phyloP scores from a whole-genome alignment of 2,797 vertebrate genomes.

The Sternotherus odoratus region DNA sequence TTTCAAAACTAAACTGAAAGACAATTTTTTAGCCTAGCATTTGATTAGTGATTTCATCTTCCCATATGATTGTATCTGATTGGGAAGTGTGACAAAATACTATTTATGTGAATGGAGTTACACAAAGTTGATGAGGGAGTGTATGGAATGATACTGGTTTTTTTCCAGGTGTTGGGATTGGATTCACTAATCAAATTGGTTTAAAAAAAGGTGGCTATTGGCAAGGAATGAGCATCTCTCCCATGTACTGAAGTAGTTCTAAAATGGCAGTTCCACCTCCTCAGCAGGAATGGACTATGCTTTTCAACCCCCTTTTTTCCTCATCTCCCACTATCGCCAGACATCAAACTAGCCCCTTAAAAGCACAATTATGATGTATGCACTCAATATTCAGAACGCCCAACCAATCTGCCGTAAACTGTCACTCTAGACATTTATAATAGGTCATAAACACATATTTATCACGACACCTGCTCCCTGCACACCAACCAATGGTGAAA shows the following conservation, averaged over 20 bases:
- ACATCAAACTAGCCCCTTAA: background rate
- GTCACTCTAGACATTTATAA: constrained; percentile 89
- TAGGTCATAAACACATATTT: constrained; percentile 88
- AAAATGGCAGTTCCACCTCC: background rate
- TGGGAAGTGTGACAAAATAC: background rate
- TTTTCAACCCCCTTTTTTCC: background rate
- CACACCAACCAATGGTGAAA: constrained; percentile 89
- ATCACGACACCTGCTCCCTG: constrained; percentile 88
- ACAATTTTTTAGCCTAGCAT: background rate
- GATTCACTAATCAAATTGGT: background rate
- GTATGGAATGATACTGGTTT: background rate
- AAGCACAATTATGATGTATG: constrained; percentile 6
- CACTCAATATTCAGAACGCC: constrained; percentile 67
- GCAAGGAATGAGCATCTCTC: background rate
- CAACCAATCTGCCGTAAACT: constrained; percentile 85
- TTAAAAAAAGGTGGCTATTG: background rate
- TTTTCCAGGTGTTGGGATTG: background rate
- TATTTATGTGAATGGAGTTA: background rate
- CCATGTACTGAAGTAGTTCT: background rate
- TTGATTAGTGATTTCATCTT: background rate
- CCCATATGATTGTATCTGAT: background rate
- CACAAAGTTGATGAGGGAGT: too few relatives aligned
- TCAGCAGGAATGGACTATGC: background rate
- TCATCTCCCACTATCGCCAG: background rate
- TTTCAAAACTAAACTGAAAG: background rate